phyloP scores from a whole-genome alignment of 2,888 invertebrate species.

The Oxystoma pomonae region DNA sequence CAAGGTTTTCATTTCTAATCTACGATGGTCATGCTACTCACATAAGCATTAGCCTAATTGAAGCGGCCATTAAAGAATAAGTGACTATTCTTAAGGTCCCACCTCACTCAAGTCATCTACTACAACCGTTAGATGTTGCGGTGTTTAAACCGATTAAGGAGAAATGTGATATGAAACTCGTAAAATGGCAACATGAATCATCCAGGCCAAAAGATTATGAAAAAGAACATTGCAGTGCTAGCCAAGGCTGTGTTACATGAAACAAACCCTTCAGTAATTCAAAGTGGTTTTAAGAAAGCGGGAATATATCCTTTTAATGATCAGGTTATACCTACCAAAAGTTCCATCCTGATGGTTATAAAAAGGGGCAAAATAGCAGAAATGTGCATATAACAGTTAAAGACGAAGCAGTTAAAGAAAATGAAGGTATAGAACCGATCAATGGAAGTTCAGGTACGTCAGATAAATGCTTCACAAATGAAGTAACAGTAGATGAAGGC shows the following conservation, averaged over 20 bases:
- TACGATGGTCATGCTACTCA: conserved; percentile 38
- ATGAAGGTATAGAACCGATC: no score
- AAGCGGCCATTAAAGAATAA: conserved; percentile 2
- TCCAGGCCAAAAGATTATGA: background rate
- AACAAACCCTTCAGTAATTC: no score
- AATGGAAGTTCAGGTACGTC: no score
- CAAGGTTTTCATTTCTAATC: conserved; percentile 35
- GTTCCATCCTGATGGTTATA: no score
- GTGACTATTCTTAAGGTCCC: conserved; percentile 32
- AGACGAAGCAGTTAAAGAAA: no score
- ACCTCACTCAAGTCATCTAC: conserved; percentile 33
- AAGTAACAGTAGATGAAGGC: no score
- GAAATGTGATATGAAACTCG: background rate
- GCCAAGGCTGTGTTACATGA: no score
- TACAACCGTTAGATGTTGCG: conserved; percentile 34
- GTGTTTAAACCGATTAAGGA: conserved; percentile 13
- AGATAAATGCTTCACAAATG: no score
- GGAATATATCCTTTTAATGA: background rate
- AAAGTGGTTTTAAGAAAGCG: background rate
- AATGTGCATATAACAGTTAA: no score
- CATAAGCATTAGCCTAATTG: conserved; percentile 20
- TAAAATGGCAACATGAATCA: background rate
- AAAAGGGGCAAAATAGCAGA: no score
- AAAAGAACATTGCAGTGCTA: background rate
- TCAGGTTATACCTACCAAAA: no score